These are phyloP conservation scores for Raja brachyura DNA, from an alignment of 2,113 vertebrate genomes.

Conservation along the genomic window DNA sequence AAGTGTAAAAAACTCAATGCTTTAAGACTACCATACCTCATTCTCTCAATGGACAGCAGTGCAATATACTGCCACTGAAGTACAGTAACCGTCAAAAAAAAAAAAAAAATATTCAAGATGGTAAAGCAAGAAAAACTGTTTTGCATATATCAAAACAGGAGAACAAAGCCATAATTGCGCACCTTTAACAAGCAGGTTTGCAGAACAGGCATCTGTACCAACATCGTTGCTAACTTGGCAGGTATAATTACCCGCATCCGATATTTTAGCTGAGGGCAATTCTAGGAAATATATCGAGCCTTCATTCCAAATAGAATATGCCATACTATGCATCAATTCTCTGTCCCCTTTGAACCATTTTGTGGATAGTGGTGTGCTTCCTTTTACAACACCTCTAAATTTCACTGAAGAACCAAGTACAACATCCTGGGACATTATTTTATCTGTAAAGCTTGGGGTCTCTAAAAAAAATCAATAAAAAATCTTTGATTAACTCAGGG, in stretches of 20 bases:
- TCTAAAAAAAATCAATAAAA: conserved; percentile 66
- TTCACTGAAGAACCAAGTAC: conserved; percentile 75
- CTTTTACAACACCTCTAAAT: conserved; percentile 75
- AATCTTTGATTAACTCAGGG: conserved; percentile 42
- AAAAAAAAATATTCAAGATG: background rate
- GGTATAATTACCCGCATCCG: conserved; percentile 77
- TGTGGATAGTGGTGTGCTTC: conserved; percentile 74
- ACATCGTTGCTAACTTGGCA: conserved; percentile 87
- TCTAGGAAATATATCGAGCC: conserved; percentile 76
- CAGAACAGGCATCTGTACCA: conserved; percentile 74
- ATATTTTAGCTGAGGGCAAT: conserved; percentile 77
- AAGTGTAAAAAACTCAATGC: background rate
- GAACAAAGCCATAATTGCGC: conserved; percentile 45
- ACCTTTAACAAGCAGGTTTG: conserved; percentile 94
- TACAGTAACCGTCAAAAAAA: background rate
- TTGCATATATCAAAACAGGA: background rate
- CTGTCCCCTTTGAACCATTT: conserved; percentile 86
- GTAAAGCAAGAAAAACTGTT: background rate
- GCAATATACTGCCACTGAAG: background rate
- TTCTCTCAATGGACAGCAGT: background rate
- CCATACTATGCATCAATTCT: conserved; percentile 76
- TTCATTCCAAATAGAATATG: conserved; percentile 87
- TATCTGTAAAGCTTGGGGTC: conserved; percentile 75
- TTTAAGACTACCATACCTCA: background rate
- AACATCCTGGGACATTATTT: conserved; percentile 74